These are phyloP conservation scores for Spicauda simplicius DNA, from an alignment of 2,888 invertebrate species.

Conservation along the genomic window DNA sequence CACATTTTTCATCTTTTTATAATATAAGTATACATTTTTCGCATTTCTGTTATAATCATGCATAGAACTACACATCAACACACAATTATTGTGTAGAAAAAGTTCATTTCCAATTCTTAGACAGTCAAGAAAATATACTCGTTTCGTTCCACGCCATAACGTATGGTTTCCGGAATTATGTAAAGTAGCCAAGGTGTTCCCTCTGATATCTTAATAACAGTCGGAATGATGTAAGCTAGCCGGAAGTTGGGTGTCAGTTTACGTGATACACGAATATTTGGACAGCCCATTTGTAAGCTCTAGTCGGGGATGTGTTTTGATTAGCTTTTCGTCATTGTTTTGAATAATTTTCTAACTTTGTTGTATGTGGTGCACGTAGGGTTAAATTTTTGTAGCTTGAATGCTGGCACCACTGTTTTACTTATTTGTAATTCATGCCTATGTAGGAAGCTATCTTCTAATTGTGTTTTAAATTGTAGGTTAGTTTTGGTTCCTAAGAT, in stretches of 20 bases:
- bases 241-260: constrained; percentile 64
- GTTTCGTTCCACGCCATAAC: constrained; percentile 47
- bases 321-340: not conserved
- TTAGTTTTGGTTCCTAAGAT: no score
- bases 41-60: not conserved
- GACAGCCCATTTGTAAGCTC: constrained; percentile 35
- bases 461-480: no score
- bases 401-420: no score
- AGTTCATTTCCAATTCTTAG: constrained; percentile 8
- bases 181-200: constrained; percentile 65
- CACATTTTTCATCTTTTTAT: no score
- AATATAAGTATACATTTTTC: no score
- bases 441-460: no score
- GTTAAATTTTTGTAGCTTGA: no score
- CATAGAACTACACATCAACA: no score
- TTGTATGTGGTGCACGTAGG: no score
- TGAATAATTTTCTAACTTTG: not conserved
- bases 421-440: no score
- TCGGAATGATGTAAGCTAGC: constrained; percentile 70
- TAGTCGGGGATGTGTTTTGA: not conserved
- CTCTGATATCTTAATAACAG: constrained; percentile 79
- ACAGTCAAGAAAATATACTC: constrained; percentile 21
- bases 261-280: constrained; percentile 44
- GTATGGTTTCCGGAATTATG: constrained; percentile 63
- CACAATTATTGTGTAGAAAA: not conserved